Evolutionary conservation across 2,113 vertebrate genomes (phyloP).

Genomic region (Typhlomys cinereus): DNA sequence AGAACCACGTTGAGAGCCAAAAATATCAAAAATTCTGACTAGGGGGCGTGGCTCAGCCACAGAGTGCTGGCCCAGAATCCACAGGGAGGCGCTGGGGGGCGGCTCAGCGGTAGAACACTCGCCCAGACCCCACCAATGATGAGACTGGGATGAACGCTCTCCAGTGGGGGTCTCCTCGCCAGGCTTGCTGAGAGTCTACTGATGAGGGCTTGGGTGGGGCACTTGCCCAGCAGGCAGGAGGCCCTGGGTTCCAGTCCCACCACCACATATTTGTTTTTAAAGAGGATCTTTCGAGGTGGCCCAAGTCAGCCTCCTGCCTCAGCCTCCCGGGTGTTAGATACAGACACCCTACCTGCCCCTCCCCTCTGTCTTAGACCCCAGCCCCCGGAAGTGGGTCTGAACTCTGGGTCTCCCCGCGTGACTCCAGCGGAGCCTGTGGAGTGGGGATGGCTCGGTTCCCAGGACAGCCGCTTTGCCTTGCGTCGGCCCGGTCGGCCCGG

Average conservation of each 20-base stretch:
- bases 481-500: not conserved
- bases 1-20: not conserved
- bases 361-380: not conserved
- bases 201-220: not conserved
- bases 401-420: accelerated
- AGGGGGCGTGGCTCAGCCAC: not conserved
- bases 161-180: too few relatives aligned
- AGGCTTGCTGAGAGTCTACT: not conserved
- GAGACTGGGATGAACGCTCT: not conserved
- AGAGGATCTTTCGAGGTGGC: not conserved
- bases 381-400: not conserved
- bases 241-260: not conserved
- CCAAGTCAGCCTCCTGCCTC: not conserved
- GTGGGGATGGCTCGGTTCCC: not conserved
- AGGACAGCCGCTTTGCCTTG: not conserved
- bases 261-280: not conserved
- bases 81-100: too few relatives aligned
- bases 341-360: not conserved
- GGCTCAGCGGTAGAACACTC: not conserved
- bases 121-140: not conserved
- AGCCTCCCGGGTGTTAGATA: not conserved
- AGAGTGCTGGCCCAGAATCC: too few relatives aligned
- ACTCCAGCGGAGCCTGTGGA: accelerated
- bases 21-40: too few relatives aligned
- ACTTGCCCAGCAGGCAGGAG: accelerated